Base-by-base conservation (phyloP, 2,113 vertebrate species). In the Labeo catla region DNA sequence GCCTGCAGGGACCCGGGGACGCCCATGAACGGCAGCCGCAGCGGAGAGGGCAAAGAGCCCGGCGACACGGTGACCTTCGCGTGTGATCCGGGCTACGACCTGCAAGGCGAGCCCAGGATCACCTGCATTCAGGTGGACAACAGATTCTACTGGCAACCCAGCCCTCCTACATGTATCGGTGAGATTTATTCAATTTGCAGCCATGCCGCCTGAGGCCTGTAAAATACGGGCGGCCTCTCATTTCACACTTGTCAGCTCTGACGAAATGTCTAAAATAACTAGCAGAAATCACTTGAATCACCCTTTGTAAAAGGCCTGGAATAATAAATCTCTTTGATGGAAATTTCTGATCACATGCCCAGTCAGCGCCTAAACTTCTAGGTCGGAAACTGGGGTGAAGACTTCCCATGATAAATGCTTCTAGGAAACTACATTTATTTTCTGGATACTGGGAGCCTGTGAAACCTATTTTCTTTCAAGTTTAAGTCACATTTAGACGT, bases 111-210 rank as follows among this genome's bases (percentile, higher is more conserved):
- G 84, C 97, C 97, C 89, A 96, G 94, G 93, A 99, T 99, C 96
- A 98, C 98, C 91, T 99, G 98, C 93, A 98, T 99, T 94, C 98
- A 99, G 94, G 97, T 99, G 94, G 97, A 99, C 96, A 99, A 99
- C 93, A 95, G 98, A 90, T 99, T 97, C 95, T 99, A 97, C 96
- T 99, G 98, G 98, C 97, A 99, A 92, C 98, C 98, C 91, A 99
- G 95, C 91, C 98, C 98, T 88, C 97, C 98, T 83, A 95, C 97
- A 86, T 99, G 98, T 95, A 99, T 99, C 89, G 98, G 98, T 92
- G 65, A 73, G 76, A 36, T 49, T 19, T 76, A 52, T 84, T 81
- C 84, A 50, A 68, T 86, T 84, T 84, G 36, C 85, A 57, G 45
- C 12, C 7, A 8, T 79, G 28, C 34, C 47, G 9, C 47, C 47